phyloP scores from a whole-genome alignment of 1,140 invertebrate species.

The Pseudomyrmex concolor region DNA sequence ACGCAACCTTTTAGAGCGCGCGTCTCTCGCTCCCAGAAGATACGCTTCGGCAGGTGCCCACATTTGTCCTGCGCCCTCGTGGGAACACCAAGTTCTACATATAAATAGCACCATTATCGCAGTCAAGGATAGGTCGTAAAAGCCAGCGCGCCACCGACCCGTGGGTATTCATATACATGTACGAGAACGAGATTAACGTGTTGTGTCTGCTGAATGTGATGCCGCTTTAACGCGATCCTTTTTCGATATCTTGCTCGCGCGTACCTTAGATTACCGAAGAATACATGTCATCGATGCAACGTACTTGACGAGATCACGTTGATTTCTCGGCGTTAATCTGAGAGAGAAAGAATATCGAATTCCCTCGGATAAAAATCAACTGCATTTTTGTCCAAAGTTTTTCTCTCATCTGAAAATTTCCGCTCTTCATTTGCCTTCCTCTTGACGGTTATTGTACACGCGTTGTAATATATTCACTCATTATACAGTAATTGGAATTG shows the following conservation, averaged over 20 bases:
- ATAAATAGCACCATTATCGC: constrained; percentile 75
- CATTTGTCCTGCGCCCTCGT: constrained; percentile 52
- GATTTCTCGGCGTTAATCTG: no score
- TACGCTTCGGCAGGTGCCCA: constrained; percentile 59
- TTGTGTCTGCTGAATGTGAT: constrained; percentile 15
- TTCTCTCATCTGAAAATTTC: not conserved
- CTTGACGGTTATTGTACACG: not conserved
- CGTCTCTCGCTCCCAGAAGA: constrained; percentile 27
- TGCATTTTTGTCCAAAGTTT: no score
- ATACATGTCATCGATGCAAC: not conserved
- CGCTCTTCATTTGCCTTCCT: not conserved
- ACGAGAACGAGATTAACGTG: constrained; percentile 39
- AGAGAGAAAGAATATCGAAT: no score
- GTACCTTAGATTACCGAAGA: not conserved
- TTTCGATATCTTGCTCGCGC: constrained; percentile 28
- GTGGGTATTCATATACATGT: constrained; percentile 13
- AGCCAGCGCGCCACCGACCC: constrained; percentile 21
- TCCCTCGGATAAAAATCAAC: no score
- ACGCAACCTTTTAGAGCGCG: constrained; percentile 23
- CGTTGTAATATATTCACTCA: not conserved
- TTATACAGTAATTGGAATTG: not conserved
- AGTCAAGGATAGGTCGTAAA: constrained; percentile 66
- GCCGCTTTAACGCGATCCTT: constrained; percentile 17
- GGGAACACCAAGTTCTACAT: constrained; percentile 69
- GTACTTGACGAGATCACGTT: constrained; percentile 14